These are phyloP conservation scores for Cheumatopsyche charites DNA, from an alignment of 1,140 invertebrate genomes.

Conservation along the genomic window DNA sequence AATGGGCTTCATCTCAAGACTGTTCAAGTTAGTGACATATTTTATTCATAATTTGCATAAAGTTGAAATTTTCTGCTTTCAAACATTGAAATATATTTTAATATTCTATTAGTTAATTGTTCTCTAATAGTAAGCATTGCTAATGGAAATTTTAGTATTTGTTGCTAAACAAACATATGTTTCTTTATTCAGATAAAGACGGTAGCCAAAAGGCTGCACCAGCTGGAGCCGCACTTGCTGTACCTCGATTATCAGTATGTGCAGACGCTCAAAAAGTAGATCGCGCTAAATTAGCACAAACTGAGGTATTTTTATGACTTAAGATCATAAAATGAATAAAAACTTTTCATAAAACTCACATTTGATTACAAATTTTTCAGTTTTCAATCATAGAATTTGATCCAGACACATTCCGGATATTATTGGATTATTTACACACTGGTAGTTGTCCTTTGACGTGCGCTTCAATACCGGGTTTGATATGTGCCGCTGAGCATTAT, in stretches of 20 bases:
- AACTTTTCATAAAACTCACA: no score
- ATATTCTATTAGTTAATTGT: no score
- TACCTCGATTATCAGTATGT: slow-evolving; percentile 88
- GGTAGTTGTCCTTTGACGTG: slow-evolving; percentile 91
- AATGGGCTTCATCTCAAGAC: slow-evolving; percentile 90
- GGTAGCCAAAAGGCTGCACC: slow-evolving; percentile 82
- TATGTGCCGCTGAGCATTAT: slow-evolving; percentile 93
- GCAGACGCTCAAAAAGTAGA: slow-evolving; percentile 94
- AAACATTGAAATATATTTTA: not conserved
- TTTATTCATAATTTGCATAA: slow-evolving; percentile 39
- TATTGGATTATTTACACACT: slow-evolving; percentile 91
- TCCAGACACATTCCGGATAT: slow-evolving; percentile 87
- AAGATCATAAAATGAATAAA: slow-evolving; percentile 40
- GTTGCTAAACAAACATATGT: no score
- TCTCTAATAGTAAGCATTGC: not conserved
- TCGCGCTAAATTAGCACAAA: slow-evolving; percentile 86
- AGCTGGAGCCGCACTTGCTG: slow-evolving; percentile 72
- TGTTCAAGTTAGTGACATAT: slow-evolving; percentile 75
- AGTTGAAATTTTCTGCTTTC: not conserved
- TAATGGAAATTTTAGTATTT: no score
- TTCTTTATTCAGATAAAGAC: slow-evolving; percentile 69
- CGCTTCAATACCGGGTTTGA: slow-evolving; percentile 88
- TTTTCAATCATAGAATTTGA: slow-evolving; percentile 96
- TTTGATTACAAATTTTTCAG: slow-evolving; percentile 66
- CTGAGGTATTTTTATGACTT: no score